Base-by-base conservation (phyloP, 2,888 invertebrate species). In the Mesorhabditis belari region DNA sequence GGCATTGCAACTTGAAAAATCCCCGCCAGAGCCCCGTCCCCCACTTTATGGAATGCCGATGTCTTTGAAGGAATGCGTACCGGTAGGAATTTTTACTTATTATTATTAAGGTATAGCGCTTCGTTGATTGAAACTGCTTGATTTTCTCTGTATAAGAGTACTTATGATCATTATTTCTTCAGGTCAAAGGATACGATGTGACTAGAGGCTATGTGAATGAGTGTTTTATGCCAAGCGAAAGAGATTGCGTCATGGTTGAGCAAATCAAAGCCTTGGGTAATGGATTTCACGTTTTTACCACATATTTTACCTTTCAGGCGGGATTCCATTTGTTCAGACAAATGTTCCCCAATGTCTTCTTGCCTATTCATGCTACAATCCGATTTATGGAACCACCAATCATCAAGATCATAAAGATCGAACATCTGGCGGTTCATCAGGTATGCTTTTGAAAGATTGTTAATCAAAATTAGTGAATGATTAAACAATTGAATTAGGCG, bases 311-410 rank as follows among this genome's bases (percentile, higher is more conserved):
- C 26, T 59, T 64, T 29, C 55, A 65, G 85, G 85, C 49, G 84
- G 83, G 49, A 76, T 85, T 56, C 84, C 84, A 0, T 84, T 81
- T 80, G 82, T 81, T 19, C 82, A 81, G 69, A 85, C 83, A 2
- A 83, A 83, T 69, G 77, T 82, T 19, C 82, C 83, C 0, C 82
- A 82, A 49, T 71, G 70, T 1, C 66, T 82, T 61, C 63, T 81
- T 56, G 71, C 75, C 21, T 76, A 70, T 66, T 71, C 69, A 54
- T 78, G 81, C 64, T 69, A 75, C 17, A 83, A 83, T 69, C 82
- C 82, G 1, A 75, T 83, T 24, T 82, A 76, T 68, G 83, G 61
- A 49, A 60, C 62, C 9, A 71, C 71, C 4, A 65, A 55, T 49
- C 65, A 69, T 60, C 69, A 66, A 23, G 51, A 66, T 57, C 63